Base-by-base conservation (phyloP, 1,140 invertebrate species). In the Tribolium castaneum region DNA sequence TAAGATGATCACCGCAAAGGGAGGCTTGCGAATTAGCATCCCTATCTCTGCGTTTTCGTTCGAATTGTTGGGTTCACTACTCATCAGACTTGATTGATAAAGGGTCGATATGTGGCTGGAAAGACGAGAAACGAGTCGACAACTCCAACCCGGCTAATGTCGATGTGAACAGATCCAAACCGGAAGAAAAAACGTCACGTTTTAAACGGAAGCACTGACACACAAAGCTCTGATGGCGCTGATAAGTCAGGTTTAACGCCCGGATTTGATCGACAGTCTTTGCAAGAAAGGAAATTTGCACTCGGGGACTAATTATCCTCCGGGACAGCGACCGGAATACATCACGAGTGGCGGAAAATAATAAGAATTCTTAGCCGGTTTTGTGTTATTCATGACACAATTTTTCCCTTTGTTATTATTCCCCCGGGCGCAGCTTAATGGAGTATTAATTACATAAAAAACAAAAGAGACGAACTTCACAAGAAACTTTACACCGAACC, bases 401-500 rank as follows among this genome's bases (percentile, higher is more conserved):
- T 66, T 66, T 66, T 66, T 66, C 59, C 13, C 14, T 66, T 66
- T 66, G 59, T 66, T 66, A 66, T 66, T 66, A 66, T 66, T 35
- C 59, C 34, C 59, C 10, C n/a, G 30, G 12, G 59, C 30, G 30
- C 25, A 35, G 30, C 59, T 66, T 66, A 66, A 66, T 66, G 59
- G 59, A 35, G 59, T 66, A 66, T 66, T 66, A 66, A 66, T 66
- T 66, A 66, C 59, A 66, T 66, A 66, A 66, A 66, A 30, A 66
- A 66, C 59, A 25, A 30, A 66, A 39, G 34, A 45, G 12, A 66
- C 14, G 59, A 35, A 66, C 25, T 35, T 66, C 4, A 66, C 59
- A 66, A 35, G 30, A 66, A 45, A 66, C 25, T 34, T 66, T 66
- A 35, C 13, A 1, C 10, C 45, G 25, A 14, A 35, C 59, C 25